Base-by-base conservation (phyloP, 2,888 invertebrate species). In the Furcula furcula region DNA sequence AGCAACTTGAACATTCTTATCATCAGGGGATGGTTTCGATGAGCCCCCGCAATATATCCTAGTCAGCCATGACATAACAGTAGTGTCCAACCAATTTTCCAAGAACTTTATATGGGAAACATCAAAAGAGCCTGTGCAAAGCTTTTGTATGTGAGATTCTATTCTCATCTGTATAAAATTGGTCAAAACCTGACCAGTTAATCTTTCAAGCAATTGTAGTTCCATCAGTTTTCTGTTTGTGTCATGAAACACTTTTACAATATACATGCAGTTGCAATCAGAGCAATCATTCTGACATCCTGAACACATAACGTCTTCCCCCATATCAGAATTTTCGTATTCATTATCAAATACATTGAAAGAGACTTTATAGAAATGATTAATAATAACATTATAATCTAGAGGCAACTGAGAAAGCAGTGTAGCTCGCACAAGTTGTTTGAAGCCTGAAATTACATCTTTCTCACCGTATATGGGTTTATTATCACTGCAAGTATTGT, bases 101-200 rank as follows among this genome's bases (percentile, higher is more conserved):
- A 98, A 82, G 33, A 90, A 89, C n/a, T 88, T 84, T 31, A 97
- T 90, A 62, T 95, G 95, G 3, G 95, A 94, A 11, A 92, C 91
- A 82, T 97, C 95, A 85, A 96, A 97, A 58, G 94, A 94, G 16
- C 95, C 96, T 56, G 95, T 94, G 65, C 97, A 97, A 0, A 93
- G 92, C 57, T 93, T 93, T 60, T 93, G 92, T n/a, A 98, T 95
- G 64, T 97, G 94, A 46, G 91, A 91, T 67, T 95, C 93, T 47
- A 98, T 97, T 58, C 94, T 92, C 55, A 93, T 89, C 68, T 97
- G 95, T 43, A 97, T 95, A 32, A 98, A 90, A 39, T 92, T 91
- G 1, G 97, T 97, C 6, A 98, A 85, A 1, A 96, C 93, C 70
- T 95, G 95, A 0, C 97, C 97, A 2, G 96, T 94, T 19, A 98